Conservation (phyloP, 2,888 invertebrate genomes). For the Perizoma flavofasciatum region DNA sequence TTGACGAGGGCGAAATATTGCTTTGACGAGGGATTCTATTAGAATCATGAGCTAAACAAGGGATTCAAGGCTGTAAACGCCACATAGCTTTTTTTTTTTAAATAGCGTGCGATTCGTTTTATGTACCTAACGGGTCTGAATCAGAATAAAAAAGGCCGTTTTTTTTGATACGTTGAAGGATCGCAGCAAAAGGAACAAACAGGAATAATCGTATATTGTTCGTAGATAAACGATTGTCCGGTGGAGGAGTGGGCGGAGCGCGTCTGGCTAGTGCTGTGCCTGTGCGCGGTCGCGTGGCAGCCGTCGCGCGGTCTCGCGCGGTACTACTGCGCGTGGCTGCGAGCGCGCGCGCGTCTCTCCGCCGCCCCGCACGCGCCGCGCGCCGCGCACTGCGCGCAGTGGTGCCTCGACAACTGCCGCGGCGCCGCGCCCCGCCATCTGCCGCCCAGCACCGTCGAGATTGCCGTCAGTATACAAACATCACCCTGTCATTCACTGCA, state of each 20-base stretch:
- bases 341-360: conserved; percentile 56
- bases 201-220: background rate
- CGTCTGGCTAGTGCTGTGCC: conserved; percentile 94
- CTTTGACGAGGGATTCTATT: no score
- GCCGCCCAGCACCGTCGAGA: conserved; percentile 96
- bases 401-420: conserved; percentile 96
- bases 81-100: no score
- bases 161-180: no score
- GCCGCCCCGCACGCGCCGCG: conserved; percentile 47
- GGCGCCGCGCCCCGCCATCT: conserved; percentile 92
- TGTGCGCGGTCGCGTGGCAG: conserved; percentile 96
- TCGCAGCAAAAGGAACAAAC: no score
- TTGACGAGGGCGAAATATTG: no score
- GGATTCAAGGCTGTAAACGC: no score
- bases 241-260: conserved; percentile 92
- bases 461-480: conserved; percentile 87
- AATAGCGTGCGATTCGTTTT: no score
- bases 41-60: no score
- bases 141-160: no score
- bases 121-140: no score
- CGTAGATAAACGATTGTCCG: conserved; percentile 91
- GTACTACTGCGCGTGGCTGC: conserved; percentile 86
- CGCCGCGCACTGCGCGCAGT: conserved; percentile 93
- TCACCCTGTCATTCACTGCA: no score
- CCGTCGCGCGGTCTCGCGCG: conserved; percentile 92